Conservation (phyloP, 2,113 vertebrate species). For the Pomatostomus ruficeps region DNA sequence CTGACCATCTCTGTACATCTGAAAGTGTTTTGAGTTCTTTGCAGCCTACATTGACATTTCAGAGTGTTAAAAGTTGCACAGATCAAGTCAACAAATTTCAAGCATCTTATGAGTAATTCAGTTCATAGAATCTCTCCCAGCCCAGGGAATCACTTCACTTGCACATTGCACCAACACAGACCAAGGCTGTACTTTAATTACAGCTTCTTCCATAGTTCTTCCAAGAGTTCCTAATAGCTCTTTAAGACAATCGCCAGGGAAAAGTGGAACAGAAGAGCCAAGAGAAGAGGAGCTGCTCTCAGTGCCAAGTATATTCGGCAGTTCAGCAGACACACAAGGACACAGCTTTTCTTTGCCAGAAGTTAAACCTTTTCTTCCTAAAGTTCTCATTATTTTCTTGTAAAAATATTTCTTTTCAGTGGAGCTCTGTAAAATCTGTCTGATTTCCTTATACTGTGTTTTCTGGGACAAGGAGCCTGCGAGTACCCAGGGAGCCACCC, state of each 20-base stretch:
- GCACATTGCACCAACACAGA: background rate
- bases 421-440: background rate
- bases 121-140: background rate
- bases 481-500: accelerated
- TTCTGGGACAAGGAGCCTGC: background rate
- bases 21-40: constrained; percentile 1
- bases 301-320: background rate
- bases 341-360: background rate
- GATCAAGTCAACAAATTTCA: background rate
- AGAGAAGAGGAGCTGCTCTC: background rate
- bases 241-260: background rate
- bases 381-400: background rate
- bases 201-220: background rate
- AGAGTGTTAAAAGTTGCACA: background rate
- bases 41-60: background rate
- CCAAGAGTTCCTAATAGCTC: background rate
- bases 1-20: constrained; percentile 4
- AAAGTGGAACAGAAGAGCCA: background rate
- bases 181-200: background rate
- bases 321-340: background rate
- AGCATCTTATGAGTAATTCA: background rate
- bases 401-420: background rate
- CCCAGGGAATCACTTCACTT: background rate
- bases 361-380: background rate
- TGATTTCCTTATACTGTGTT: background rate